Evolutionary conservation across 2,888 invertebrate species (phyloP).

Genomic region (Rhyacophila evoluta): DNA sequence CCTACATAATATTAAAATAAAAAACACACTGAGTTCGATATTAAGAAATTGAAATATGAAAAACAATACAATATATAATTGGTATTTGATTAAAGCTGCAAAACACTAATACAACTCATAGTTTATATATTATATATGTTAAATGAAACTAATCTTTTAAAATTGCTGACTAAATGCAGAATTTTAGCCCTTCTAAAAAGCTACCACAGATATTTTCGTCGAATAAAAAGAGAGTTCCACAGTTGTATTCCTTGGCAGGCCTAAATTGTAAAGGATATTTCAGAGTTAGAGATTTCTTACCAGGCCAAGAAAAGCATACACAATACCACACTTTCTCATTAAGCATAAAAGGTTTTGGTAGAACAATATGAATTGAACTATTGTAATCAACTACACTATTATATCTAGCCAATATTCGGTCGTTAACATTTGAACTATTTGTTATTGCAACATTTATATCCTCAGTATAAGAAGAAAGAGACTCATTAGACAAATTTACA

Average conservation of each 20-base stretch:
- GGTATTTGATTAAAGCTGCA: background rate
- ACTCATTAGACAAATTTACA: constrained; percentile 61
- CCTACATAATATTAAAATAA: too few relatives aligned
- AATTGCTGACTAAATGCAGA: constrained; percentile 60
- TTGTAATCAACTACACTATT: constrained; percentile 65
- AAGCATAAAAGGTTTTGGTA: constrained; percentile 64
- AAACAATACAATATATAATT: background rate
- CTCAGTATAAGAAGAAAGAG: constrained; percentile 63
- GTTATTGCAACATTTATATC: constrained; percentile 62
- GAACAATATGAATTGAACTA: constrained; percentile 63
- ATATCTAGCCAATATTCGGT: constrained; percentile 62
- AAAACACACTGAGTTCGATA: background rate
- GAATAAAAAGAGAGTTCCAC: constrained; percentile 64
- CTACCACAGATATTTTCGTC: constrained; percentile 64
- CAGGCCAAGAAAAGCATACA: constrained; percentile 65
- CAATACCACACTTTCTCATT: constrained; percentile 66
- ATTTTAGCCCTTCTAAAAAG: constrained; percentile 65
- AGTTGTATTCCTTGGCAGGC: constrained; percentile 60
- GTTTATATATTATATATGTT: too few relatives aligned
- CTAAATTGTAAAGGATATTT: constrained; percentile 65
- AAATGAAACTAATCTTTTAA: too few relatives aligned
- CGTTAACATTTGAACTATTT: constrained; percentile 62
- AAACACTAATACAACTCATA: background rate
- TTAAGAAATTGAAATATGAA: background rate
- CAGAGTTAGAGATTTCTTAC: constrained; percentile 59